Conservation (phyloP, 2,113 vertebrate species). For the Parotia lawesii region DNA sequence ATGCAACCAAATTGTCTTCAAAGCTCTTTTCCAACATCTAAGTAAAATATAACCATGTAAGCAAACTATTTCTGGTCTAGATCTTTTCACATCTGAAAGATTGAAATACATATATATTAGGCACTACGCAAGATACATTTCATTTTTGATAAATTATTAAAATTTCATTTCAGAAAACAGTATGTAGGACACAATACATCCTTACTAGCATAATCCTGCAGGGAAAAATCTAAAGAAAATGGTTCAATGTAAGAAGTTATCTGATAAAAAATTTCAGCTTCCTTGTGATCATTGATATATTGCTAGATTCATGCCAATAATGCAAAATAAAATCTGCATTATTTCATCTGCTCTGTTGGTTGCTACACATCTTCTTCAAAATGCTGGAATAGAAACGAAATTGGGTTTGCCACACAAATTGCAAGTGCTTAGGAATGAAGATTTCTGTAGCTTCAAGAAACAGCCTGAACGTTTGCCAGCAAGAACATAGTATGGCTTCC, state of each 20-base stretch:
- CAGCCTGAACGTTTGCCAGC: not conserved
- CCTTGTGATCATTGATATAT: not conserved
- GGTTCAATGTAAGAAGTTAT: not conserved
- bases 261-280: not conserved
- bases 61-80: not conserved
- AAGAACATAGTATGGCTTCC: not conserved
- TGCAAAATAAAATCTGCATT: not conserved
- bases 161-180: constrained; percentile 58
- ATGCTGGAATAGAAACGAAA: not conserved
- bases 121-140: not conserved
- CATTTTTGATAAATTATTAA: constrained; percentile 55
- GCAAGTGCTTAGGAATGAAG: not conserved
- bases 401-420: not conserved
- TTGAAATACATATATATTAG: constrained; percentile 8
- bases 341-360: not conserved
- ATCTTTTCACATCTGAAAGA: not conserved
- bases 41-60: constrained; percentile 19
- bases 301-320: not conserved
- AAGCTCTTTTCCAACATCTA: not conserved
- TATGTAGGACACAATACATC: not conserved
- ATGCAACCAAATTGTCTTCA: constrained; percentile 7
- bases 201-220: not conserved
- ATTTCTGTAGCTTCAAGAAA: not conserved
- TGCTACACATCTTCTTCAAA: not conserved
- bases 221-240: not conserved